phyloP scores from a whole-genome alignment of 2,888 invertebrate genomes.

The Acleris cristana region DNA sequence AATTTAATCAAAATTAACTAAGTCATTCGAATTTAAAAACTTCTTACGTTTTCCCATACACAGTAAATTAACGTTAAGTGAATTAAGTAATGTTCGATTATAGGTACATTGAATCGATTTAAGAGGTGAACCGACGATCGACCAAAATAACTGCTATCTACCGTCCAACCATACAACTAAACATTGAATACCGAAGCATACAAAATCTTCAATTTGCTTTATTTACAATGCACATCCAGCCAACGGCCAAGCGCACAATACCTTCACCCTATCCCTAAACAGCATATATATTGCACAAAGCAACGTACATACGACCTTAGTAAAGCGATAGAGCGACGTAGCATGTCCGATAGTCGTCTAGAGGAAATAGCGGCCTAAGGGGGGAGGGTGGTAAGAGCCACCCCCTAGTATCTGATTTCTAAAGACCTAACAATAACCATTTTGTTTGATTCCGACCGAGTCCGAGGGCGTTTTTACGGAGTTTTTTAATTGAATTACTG shows the following conservation, averaged over 20 bases:
- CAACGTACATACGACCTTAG: slow-evolving; percentile 14
- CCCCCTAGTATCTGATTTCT: slow-evolving; percentile 34
- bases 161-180: background rate
- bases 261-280: background rate
- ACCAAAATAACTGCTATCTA: background rate
- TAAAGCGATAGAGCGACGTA: slow-evolving; percentile 35
- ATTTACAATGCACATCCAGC: slow-evolving; percentile 24
- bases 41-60: no score
- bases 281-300: background rate
- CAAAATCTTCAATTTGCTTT: slow-evolving; percentile 10
- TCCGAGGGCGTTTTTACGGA: slow-evolving; percentile 19
- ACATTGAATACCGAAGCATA: slow-evolving; percentile 3
- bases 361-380: slow-evolving; percentile 61
- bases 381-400: slow-evolving; percentile 22
- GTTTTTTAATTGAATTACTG: slow-evolving; percentile 34
- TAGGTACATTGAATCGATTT: no score
- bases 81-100: no score
- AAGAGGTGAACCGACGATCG: no score
- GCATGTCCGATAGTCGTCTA: slow-evolving; percentile 56
- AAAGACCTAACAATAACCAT: slow-evolving; percentile 38
- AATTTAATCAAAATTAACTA: no score
- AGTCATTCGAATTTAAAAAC: no score
- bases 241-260: slow-evolving; percentile 4
- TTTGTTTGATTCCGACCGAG: slow-evolving; percentile 33
- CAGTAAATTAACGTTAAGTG: no score